Percentiles rank a stretch among this genome's conserved stretches.
phyloP scores from a whole-genome alignment of 2,113 vertebrate species.

The Felis catus region DNA sequence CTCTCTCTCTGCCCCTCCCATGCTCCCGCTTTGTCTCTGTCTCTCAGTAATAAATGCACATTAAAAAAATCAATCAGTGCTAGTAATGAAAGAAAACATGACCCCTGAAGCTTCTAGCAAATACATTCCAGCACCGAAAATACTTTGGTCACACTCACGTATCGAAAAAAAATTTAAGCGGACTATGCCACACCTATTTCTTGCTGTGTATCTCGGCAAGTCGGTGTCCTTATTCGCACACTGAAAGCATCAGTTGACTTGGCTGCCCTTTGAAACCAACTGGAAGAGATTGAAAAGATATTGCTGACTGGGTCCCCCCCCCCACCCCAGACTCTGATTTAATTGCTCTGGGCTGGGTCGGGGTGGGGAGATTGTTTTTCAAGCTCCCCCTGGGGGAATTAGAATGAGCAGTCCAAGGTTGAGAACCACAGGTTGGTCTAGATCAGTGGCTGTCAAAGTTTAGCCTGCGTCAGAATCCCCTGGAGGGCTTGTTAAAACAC shows the following conservation, averaged over 20 bases:
- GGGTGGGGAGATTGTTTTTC: neutral
- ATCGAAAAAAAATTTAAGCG: neutral
- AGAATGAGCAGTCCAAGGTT: neutral
- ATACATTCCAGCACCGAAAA: neutral
- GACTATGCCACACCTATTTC: neutral
- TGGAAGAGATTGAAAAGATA: neutral
- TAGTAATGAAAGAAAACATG: conserved; percentile 57
- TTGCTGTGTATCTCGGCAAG: neutral
- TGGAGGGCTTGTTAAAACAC: neutral
- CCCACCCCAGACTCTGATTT: neutral
- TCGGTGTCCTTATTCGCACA: neutral
- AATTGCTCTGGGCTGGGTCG: neutral
- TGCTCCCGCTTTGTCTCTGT: too few relatives aligned
- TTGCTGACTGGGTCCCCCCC: neutral
- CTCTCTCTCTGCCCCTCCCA: too few relatives aligned
- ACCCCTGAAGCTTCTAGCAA: conserved; percentile 52
- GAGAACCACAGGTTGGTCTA: neutral
- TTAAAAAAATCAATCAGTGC: conserved; percentile 42
- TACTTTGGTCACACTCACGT: neutral
- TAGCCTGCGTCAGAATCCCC: neutral
- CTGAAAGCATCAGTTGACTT: neutral
- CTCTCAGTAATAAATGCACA: too few relatives aligned
- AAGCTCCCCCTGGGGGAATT: neutral
- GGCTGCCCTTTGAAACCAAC: neutral
- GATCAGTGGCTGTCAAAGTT: neutral